Conservation (phyloP, 1,140 invertebrate species). For the Pristionchus pacificus region DNA sequence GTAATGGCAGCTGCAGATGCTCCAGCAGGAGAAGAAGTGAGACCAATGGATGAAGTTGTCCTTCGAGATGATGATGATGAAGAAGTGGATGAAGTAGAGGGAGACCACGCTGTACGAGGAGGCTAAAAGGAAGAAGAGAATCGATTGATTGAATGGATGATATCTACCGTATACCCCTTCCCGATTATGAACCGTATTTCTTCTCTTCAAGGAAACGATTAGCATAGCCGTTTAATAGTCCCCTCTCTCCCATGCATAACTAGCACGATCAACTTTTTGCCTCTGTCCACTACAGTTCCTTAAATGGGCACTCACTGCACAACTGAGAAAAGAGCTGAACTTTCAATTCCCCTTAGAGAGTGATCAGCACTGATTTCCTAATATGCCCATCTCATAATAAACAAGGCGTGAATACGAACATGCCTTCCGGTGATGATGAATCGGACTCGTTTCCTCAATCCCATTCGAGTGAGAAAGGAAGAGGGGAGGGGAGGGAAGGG, state of each 20-base stretch:
- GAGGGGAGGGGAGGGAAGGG: neutral
- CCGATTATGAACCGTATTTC: too few relatives aligned
- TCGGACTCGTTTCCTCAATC: neutral
- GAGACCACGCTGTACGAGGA: neutral
- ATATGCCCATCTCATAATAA: too few relatives aligned
- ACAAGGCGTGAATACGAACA: neutral
- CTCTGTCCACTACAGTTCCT: too few relatives aligned
- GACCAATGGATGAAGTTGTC: neutral
- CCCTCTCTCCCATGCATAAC: too few relatives aligned
- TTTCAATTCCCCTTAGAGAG: too few relatives aligned
- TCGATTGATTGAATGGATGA: neutral
- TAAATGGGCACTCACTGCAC: too few relatives aligned
- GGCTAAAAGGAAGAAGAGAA: neutral
- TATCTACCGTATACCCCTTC: too few relatives aligned
- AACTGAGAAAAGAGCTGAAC: too few relatives aligned
- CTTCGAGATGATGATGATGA: neutral
- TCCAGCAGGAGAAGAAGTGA: neutral
- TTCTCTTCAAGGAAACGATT: too few relatives aligned
- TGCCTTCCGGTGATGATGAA: neutral
- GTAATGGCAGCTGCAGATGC: neutral
- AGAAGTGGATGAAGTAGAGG: neutral
- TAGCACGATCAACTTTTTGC: too few relatives aligned
- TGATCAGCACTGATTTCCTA: too few relatives aligned
- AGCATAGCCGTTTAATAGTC: too few relatives aligned
- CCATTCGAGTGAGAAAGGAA: neutral